A percentile compares a stretch with the other conserved stretches of the same genome.
Evolutionary conservation across 1,140 invertebrate species (phyloP).

Genomic region (Tetraneura akinire): DNA sequence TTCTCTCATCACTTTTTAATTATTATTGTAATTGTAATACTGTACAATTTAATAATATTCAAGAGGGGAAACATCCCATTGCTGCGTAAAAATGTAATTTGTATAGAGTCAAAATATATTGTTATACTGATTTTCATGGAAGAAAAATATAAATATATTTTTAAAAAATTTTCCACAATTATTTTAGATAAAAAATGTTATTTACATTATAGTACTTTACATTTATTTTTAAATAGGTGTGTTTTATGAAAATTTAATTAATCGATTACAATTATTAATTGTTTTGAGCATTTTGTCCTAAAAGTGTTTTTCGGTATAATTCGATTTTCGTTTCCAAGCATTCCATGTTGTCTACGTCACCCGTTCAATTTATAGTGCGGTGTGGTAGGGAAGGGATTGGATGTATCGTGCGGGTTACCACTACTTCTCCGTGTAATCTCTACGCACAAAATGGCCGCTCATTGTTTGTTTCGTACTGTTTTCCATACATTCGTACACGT

Average conservation of each 20-base stretch:
- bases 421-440: slow-evolving; percentile 31
- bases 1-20: neutral
- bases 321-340: slow-evolving; percentile 33
- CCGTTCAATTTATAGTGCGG: neutral
- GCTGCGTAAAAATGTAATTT: slow-evolving; percentile 35
- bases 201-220: neutral
- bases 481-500: slow-evolving; percentile 44
- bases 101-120: neutral
- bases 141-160: neutral
- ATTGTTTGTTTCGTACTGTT: slow-evolving; percentile 49
- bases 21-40: no score
- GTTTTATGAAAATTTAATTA: no score
- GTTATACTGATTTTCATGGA: slow-evolving; percentile 28
- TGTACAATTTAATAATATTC: no score
- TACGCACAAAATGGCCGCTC: slow-evolving; percentile 43
- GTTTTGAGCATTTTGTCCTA: neutral
- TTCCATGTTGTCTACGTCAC: slow-evolving; percentile 29
- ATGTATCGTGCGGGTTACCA: slow-evolving; percentile 11
- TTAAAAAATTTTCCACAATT: neutral
- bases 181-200: neutral
- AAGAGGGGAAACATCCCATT: neutral
- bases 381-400: neutral
- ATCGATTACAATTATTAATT: no score
- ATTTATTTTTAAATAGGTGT: no score
- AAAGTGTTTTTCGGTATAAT: neutral